Conservation (phyloP, 2,797 vertebrate species). For the Austrolebias charrua region DNA sequence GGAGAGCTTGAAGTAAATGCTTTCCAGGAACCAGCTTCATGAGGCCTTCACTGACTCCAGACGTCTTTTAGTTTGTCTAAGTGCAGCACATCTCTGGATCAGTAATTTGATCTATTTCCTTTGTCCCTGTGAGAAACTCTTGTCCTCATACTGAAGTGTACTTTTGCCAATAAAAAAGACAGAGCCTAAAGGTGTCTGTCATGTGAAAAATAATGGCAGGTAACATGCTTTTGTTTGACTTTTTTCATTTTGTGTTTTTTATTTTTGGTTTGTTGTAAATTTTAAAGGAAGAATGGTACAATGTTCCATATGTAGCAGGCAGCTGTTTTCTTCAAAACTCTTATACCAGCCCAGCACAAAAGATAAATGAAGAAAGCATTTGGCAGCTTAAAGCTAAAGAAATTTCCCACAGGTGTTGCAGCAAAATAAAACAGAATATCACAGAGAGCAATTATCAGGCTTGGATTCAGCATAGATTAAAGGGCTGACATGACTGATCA, state of each 20-base stretch:
- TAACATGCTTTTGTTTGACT: no score
- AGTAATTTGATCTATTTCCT: neutral
- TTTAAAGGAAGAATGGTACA: neutral
- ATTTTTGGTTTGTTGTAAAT: neutral
- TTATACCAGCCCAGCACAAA: conserved; percentile 1
- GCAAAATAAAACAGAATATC: conserved; percentile 11
- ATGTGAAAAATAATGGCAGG: no score
- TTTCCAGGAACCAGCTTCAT: conserved; percentile 7
- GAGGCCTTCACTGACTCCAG: neutral
- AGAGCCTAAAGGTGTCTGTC: neutral
- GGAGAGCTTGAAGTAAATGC: conserved; percentile 2
- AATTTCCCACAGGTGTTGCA: conserved; percentile 1
- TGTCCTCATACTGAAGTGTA: neutral
- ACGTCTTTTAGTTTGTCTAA: neutral
- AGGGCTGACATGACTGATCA: neutral
- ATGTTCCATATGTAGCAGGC: neutral
- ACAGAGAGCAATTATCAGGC: conserved; percentile 3
- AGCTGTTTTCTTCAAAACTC: neutral
- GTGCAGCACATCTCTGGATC: neutral
- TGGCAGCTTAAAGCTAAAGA: neutral
- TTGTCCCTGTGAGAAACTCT: neutral
- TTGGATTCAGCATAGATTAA: neutral
- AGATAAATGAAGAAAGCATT: conserved; percentile 8
- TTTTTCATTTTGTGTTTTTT: neutral
- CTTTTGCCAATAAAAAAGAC: neutral